Evolutionary conservation across 2,797 vertebrate species (phyloP).

Genomic region (Eremophila alpestris): DNA sequence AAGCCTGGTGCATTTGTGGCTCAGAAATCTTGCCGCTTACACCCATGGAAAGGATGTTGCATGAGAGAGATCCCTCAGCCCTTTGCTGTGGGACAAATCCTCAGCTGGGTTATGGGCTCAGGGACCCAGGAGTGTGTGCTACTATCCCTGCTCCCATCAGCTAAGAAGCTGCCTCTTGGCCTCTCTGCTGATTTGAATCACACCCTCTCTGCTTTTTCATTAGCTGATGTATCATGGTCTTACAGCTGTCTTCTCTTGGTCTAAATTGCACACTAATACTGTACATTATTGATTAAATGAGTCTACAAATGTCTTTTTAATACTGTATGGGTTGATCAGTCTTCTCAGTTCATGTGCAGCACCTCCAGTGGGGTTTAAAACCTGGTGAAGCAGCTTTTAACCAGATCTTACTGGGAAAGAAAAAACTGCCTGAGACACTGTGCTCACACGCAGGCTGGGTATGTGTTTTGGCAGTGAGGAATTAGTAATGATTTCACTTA

Average conservation of each 20-base stretch:
- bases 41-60: neutral
- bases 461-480: neutral
- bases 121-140: neutral
- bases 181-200: neutral
- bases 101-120: neutral
- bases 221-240: conserved; percentile 38
- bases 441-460: fast-evolving
- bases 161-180: neutral
- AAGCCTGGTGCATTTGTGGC: neutral
- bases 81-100: neutral
- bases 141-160: neutral
- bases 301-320: conserved; percentile 69
- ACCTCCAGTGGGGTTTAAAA: conserved; percentile 50
- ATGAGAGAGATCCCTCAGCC: neutral
- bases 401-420: neutral
- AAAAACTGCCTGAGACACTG: neutral
- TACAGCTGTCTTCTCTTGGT: conserved; percentile 22
- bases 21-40: neutral
- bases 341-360: conserved; percentile 50
- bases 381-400: conserved; percentile 31
- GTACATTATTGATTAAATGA: conserved; percentile 69
- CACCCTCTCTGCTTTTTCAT: conserved; percentile 17
- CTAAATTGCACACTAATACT: conserved; percentile 61
- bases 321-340: conserved; percentile 60
- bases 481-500: conserved; percentile 11